Evolutionary conservation across 2,797 vertebrate genomes (phyloP).

Genomic region (Gadopsis marmoratus): DNA sequence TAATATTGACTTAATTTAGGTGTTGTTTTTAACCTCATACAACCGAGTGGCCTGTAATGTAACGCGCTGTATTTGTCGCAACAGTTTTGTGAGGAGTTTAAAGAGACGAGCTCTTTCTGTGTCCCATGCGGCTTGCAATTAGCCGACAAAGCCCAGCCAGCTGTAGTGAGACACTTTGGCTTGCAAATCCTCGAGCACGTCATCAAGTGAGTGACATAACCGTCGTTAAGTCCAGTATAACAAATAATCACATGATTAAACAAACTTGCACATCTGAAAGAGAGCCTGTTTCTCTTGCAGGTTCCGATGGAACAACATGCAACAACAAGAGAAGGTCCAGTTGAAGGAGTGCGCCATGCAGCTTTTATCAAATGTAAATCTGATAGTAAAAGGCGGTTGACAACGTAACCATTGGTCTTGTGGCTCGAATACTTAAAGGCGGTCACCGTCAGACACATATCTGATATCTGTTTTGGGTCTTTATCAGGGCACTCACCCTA

Average conservation of each 20-base stretch:
- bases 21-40: not conserved
- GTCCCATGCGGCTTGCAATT: conserved; percentile 94
- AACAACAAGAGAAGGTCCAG: conserved; percentile 91
- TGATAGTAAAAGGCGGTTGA: not conserved
- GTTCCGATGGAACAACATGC: conserved; percentile 96
- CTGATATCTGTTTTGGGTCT: conserved; percentile 16
- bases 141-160: conserved; percentile 91
- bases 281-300: conserved; percentile 71
- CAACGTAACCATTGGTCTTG: not conserved
- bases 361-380: conserved; percentile 91
- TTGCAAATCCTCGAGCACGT: conserved; percentile 97
- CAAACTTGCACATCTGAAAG: conserved; percentile 4
- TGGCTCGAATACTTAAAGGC: not conserved
- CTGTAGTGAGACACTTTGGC: conserved; percentile 96
- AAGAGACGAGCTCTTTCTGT: conserved; percentile 93
- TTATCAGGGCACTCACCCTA: conserved; percentile 90
- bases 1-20: not conserved
- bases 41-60: not conserved
- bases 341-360: conserved; percentile 96
- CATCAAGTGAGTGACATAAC: conserved; percentile 91
- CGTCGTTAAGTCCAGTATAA: not conserved
- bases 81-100: conserved; percentile 98
- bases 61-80: not conserved
- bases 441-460: not conserved
- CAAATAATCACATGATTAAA: not conserved